Base-by-base conservation (phyloP, 2,888 invertebrate genomes). In the Monopis laevigella region DNA sequence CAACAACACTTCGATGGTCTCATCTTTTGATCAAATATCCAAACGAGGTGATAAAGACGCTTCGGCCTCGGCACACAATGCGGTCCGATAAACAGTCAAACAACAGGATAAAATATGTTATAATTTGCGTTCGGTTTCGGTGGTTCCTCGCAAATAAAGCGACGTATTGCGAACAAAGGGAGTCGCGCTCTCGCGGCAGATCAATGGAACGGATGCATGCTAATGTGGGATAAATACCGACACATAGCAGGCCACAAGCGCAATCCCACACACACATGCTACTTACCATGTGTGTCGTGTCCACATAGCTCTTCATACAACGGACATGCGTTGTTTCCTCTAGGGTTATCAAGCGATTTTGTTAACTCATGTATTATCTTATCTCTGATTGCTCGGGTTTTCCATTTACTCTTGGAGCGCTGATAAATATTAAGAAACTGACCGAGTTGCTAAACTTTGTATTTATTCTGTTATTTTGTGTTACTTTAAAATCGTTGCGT, bases 191-290 rank as follows among this genome's bases (percentile, higher is more conserved):
- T 35, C 34, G 35, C 24, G 41, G 61, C 53, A 65, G 65, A 71
- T 68, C 70, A 67, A 65, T 72, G 66, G 61, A 63, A 63, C 66
- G 66, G 67, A 70, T 70, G 66, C 67, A 67, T 68, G 63, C 61
- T 71, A 71, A 72, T 73, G 67, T 66, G 66, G 69, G 65, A 69
- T 70, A 71, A 71, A 72, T 67, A 65, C 69, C 62, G 53, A 60
- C 63, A 64, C 60, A 21, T 29, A 10, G 41, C 19, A 30, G 28
- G 18, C 32, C 32, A 32, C 32, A 26, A 16, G 27, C 26, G 11
- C 26, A 21, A 12, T 12, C 36, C 2, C 32, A 32, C 17, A 32
- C 32, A 32, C 17, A 4, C 30, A 17, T 17, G 7, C n/a, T 17
- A 17, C 7, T 3, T 32, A 14, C 16, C 17, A n/a, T 32, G 32